phyloP scores from a whole-genome alignment of 2,888 invertebrate genomes.

The Rotaria sp. region DNA sequence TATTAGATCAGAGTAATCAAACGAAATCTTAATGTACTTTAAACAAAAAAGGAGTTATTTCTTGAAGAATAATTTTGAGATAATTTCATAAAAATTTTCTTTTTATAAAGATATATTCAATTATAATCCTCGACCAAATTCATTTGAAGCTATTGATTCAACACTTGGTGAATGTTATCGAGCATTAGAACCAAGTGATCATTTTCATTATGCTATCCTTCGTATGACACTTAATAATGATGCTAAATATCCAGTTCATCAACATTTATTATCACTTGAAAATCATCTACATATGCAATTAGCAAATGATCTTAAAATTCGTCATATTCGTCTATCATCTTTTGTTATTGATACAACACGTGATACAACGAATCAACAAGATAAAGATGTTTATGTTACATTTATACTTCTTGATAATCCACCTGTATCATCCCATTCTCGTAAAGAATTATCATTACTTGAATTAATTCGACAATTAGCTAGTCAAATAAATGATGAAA shows the following conservation, averaged over 20 bases:
- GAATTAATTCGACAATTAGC: not conserved
- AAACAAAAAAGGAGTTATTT: too few relatives aligned
- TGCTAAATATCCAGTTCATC: not conserved
- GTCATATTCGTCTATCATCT: not conserved
- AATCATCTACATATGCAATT: not conserved
- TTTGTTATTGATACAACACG: not conserved
- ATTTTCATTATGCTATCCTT: not conserved
- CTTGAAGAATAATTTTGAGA: not conserved
- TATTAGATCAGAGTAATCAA: too few relatives aligned
- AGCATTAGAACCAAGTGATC: not conserved
- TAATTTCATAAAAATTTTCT: not conserved
- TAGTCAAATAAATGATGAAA: not conserved
- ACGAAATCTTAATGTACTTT: too few relatives aligned
- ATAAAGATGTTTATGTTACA: constrained; percentile 20
- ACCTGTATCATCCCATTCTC: not conserved
- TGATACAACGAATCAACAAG: not conserved
- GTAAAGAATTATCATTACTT: not conserved
- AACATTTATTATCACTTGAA: not conserved
- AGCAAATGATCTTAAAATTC: not conserved
- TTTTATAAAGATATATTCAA: not conserved
- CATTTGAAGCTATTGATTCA: not conserved
- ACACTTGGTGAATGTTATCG: not conserved
- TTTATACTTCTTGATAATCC: constrained; percentile 17
- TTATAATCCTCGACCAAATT: not conserved
- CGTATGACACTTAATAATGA: not conserved